These are phyloP conservation scores for Epizoanthus illoricatus DNA, from an alignment of 92 coral and sea anemone genomes.

Conservation along the genomic window DNA sequence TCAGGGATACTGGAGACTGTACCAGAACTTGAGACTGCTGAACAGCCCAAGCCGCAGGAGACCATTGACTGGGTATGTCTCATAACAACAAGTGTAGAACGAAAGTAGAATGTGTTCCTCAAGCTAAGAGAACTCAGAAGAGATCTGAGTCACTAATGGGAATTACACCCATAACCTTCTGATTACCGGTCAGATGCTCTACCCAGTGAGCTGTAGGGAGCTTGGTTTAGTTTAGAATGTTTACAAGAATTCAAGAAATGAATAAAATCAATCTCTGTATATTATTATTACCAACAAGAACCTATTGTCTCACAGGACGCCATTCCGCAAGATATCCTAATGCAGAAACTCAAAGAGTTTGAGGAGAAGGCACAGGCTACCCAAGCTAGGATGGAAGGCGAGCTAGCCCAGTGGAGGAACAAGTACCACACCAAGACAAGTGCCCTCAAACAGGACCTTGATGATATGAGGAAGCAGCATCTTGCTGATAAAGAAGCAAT, in stretches of 20 bases:
- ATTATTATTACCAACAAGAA: no score
- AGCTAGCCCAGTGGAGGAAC: constrained; percentile 79
- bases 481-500: constrained; percentile 4
- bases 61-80: constrained; percentile 23
- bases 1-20: constrained; percentile 13
- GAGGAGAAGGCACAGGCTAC: constrained; percentile 63
- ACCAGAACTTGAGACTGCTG: constrained; percentile 41
- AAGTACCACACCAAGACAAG: constrained; percentile 39
- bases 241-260: no score
- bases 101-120: no score
- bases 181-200: no score
- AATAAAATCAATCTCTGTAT: no score
- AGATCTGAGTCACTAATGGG: no score
- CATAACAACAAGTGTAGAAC: no score
- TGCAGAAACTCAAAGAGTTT: constrained; percentile 67
- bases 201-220: no score
- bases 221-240: no score
- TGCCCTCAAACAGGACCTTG: constrained; percentile 9
- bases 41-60: constrained; percentile 22
- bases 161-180: no score
- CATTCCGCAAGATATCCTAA: constrained; percentile 68
- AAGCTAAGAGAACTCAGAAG: no score
- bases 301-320: constrained; percentile 46
- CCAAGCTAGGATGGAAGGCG: constrained; percentile 65
- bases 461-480: neutral